Conservation (phyloP, 1,140 invertebrate genomes). For the Camponotus pennsylvanicus region DNA sequence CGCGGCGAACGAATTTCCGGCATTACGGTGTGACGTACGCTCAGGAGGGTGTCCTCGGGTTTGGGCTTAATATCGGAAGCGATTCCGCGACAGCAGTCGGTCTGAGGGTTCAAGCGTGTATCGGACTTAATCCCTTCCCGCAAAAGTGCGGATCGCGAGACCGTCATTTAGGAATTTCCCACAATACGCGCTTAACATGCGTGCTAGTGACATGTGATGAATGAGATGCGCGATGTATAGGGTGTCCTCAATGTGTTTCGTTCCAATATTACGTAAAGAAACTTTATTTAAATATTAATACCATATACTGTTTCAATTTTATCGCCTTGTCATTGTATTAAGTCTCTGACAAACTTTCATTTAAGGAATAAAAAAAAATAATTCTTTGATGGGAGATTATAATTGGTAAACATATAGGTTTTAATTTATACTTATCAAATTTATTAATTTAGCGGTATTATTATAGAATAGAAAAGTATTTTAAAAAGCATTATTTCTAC, state of each 20-base stretch:
- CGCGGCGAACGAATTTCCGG: constrained; percentile 77
- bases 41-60: constrained; percentile 15
- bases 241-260: not conserved
- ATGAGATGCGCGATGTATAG: not conserved
- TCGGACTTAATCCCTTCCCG: not conserved
- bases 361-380: not conserved
- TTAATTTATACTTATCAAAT: constrained; percentile 4
- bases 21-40: constrained; percentile 70
- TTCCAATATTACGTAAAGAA: not conserved
- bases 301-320: not conserved
- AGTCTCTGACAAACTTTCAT: not conserved
- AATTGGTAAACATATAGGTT: not conserved
- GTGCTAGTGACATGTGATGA: not conserved
- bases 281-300: not conserved
- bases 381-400: not conserved
- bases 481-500: not conserved
- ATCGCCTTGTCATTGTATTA: not conserved
- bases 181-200: constrained; percentile 8
- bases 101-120: not conserved
- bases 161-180: constrained; percentile 3
- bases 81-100: not conserved
- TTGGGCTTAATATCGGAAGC: constrained; percentile 45
- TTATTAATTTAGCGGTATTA: constrained; percentile 1
- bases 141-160: not conserved
- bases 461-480: not conserved